Evolutionary conservation across 1,140 invertebrate genomes (phyloP), one percentile per base, ranked within the genome.

Genomic region (Polypedilum pembai): DNA sequence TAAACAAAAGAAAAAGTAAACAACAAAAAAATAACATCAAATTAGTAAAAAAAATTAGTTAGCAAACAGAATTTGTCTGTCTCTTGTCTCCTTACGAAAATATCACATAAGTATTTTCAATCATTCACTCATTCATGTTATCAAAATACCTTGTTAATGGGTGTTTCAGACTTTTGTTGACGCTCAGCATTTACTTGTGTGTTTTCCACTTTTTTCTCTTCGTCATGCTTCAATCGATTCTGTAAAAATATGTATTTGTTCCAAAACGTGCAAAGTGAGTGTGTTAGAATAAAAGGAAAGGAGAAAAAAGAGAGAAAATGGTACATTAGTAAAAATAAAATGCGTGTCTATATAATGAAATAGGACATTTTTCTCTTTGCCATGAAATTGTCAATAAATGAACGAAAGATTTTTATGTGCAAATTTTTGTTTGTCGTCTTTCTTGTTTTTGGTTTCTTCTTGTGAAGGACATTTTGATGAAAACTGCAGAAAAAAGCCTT

Each of bases 11-110:
- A 69, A 18, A 8, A 69, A 69, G n/a, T 15, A 69, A 69, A 69
- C 17, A 69, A 20, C 20, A 69, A 69, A 20, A 20, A 69, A 69
- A 69, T 15, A 3, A 56, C 10, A 56, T 56, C 10, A 15, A 17
- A 56, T 69, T 69, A 69, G 65, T 69, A 69, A 69, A 66, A 17
- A 66, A 7, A 69, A 69, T 69, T 69, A 69, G 45, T 56, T 56
- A 56, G 20, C 18, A 69, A 69, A 69, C 10, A 56, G 45, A 56
- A 56, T 56, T 15, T 56, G 24, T 5, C 24, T 33, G 24, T 33
- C 24, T 33, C 24, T 33, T 33, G 24, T 33, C 24, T 3, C 5
- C 24, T 33, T 33, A 33, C 24, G 24, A 33, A 33, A 33, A 33
- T 33, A 33, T 33, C 5, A 15, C 45, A 56, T 12, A 56, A 56